A percentile compares a stretch with the other conserved stretches of the same genome.
These are phyloP conservation scores for Sturnus vulgaris DNA, from an alignment of 2,113 vertebrate species.

Conservation along the genomic window DNA sequence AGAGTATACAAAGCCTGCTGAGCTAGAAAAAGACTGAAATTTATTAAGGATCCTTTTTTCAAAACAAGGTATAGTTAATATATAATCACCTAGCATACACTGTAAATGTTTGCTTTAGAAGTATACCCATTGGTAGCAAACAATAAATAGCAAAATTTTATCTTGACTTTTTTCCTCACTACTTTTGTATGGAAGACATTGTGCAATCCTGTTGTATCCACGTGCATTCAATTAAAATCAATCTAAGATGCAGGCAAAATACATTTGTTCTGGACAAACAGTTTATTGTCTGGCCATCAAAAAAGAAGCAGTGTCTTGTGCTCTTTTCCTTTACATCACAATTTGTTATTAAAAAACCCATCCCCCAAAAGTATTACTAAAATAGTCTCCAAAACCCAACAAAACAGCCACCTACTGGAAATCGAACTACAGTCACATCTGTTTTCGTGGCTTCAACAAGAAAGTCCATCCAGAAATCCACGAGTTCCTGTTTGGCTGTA, in stretches of 20 bases:
- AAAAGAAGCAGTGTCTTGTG: background rate
- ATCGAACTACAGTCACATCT: conserved; percentile 91
- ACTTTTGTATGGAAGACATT: background rate
- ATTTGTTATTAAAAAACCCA: background rate
- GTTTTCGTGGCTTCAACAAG: conserved; percentile 94
- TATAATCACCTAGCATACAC: background rate
- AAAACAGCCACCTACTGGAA: conserved; percentile 83
- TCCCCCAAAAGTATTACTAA: background rate
- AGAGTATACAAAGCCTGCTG: background rate
- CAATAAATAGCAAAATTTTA: background rate
- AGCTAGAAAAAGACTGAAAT: background rate
- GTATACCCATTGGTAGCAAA: background rate
- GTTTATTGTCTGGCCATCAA: background rate
- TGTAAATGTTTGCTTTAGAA: background rate
- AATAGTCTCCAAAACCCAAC: background rate
- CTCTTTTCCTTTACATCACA: background rate
- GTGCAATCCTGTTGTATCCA: background rate
- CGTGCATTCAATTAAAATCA: background rate
- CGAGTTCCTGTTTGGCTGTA: conserved; percentile 84
- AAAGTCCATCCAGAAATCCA: conserved; percentile 99
- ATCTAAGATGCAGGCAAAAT: background rate
- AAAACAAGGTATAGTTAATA: background rate
- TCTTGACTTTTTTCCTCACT: background rate
- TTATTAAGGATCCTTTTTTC: background rate
- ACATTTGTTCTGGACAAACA: background rate